These are phyloP conservation scores for Bradypus variegatus DNA, from an alignment of 2,797 vertebrate species.

Conservation along the genomic window DNA sequence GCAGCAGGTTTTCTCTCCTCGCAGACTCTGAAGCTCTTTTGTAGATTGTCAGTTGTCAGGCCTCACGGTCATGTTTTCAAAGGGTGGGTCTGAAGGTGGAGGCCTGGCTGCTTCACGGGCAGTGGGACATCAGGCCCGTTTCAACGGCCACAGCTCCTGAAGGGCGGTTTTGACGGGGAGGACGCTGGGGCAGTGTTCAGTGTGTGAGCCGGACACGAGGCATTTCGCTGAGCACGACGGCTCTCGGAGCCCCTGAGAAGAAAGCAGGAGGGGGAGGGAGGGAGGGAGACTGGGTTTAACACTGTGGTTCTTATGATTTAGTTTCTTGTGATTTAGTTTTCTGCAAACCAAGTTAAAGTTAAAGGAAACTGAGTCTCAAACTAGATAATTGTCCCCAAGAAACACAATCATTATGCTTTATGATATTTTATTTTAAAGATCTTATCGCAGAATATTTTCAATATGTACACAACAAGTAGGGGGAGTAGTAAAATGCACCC, in stretches of 20 bases:
- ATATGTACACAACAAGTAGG: neutral
- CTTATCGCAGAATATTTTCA: conserved; percentile 11
- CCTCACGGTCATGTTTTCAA: too few relatives aligned
- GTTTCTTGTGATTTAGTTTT: neutral
- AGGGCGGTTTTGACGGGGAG: too few relatives aligned
- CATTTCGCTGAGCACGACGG: too few relatives aligned
- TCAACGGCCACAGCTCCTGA: too few relatives aligned
- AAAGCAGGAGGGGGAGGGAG: neutral
- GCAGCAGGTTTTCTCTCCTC: too few relatives aligned
- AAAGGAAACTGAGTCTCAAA: conserved; percentile 37
- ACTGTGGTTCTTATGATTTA: neutral
- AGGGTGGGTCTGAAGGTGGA: too few relatives aligned
- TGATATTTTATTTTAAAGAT: neutral
- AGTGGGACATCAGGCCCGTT: too few relatives aligned
- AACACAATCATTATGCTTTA: neutral
- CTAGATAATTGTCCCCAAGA: neutral
- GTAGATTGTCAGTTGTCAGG: too few relatives aligned
- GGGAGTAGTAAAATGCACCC: neutral
- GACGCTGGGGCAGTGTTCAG: too few relatives aligned
- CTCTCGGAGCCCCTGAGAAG: neutral
- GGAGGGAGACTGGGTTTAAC: neutral
- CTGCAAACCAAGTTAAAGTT: conserved; percentile 19
- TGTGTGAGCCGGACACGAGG: too few relatives aligned
- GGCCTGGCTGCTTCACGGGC: too few relatives aligned
- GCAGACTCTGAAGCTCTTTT: too few relatives aligned